These are phyloP conservation scores for Galeopsomyia nigrocyanea DNA, from an alignment of 2,888 invertebrate genomes.

Conservation along the genomic window DNA sequence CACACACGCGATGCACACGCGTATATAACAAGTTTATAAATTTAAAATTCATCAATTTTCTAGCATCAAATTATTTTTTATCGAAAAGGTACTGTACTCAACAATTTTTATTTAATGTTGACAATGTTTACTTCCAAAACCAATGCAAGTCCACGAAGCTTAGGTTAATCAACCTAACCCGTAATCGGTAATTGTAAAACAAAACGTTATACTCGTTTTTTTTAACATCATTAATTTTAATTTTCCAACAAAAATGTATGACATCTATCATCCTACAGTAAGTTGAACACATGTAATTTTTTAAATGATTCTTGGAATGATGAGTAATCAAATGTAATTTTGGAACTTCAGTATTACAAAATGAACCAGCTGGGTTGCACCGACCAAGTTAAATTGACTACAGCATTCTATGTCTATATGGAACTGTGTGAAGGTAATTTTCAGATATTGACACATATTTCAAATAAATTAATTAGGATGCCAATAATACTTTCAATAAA, in stretches of 20 bases:
- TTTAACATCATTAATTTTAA: no score
- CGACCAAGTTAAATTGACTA: slow-evolving; percentile 68
- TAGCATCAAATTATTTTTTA: no score
- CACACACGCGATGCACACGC: no score
- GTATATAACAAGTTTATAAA: no score
- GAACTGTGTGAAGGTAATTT: slow-evolving; percentile 72
- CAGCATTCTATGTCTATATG: slow-evolving; percentile 71
- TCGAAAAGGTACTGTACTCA: no score
- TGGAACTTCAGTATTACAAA: slow-evolving; percentile 65
- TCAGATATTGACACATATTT: not conserved
- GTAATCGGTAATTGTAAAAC: no score
- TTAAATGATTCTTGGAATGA: not conserved
- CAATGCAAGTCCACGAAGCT: no score
- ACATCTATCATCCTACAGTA: slow-evolving; percentile 62
- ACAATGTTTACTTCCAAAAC: no score
- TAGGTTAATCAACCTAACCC: no score
- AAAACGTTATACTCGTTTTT: no score
- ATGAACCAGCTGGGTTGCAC: slow-evolving; percentile 69
- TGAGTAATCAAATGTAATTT: slow-evolving; percentile 6
- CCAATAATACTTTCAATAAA: not conserved
- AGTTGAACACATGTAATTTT: slow-evolving; percentile 48
- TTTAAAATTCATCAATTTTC: no score
- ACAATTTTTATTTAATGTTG: no score
- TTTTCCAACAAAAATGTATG: slow-evolving; percentile 54
- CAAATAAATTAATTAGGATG: slow-evolving; percentile 20